These are phyloP conservation scores for Dendrocincla fuliginosa DNA, from an alignment of 2,797 vertebrate genomes.

Conservation along the genomic window DNA sequence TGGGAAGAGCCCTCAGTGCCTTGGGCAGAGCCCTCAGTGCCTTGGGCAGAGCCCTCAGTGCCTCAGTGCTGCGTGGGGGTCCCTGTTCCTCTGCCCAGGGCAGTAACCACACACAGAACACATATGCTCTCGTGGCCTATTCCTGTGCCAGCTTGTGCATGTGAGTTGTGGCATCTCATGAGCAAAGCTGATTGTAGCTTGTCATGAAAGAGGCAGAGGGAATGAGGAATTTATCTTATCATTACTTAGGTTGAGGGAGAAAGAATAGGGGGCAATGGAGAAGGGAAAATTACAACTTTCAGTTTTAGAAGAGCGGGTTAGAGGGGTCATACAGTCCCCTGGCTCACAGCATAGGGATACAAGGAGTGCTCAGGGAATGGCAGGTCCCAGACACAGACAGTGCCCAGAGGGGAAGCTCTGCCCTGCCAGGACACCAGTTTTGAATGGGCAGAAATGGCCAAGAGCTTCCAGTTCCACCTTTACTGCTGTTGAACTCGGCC, in stretches of 20 bases:
- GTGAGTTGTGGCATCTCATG: background rate
- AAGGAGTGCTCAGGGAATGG: rapidly evolving
- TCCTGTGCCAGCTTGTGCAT: background rate
- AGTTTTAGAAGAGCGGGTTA: background rate
- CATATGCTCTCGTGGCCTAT: background rate
- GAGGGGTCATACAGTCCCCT: background rate
- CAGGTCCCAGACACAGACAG: background rate
- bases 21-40: no score
- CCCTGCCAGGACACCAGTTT: background rate
- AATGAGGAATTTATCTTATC: background rate
- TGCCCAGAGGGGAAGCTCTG: background rate
- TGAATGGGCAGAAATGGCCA: background rate
- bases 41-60: no score
- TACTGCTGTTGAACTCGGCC: background rate
- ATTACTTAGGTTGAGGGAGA: background rate
- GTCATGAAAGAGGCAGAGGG: background rate
- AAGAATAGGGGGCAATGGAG: background rate
- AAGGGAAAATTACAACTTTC: background rate
- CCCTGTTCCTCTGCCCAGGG: background rate
- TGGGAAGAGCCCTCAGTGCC: background rate
- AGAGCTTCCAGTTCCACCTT: background rate
- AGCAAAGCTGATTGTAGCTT: background rate
- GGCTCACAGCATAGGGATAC: background rate
- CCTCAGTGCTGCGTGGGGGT: rapidly evolving
- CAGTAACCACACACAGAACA: background rate